Evolutionary conservation across 2,888 invertebrate species (phyloP), one percentile per base, ranked within the genome.

Genomic region (Agrochola litura): DNA sequence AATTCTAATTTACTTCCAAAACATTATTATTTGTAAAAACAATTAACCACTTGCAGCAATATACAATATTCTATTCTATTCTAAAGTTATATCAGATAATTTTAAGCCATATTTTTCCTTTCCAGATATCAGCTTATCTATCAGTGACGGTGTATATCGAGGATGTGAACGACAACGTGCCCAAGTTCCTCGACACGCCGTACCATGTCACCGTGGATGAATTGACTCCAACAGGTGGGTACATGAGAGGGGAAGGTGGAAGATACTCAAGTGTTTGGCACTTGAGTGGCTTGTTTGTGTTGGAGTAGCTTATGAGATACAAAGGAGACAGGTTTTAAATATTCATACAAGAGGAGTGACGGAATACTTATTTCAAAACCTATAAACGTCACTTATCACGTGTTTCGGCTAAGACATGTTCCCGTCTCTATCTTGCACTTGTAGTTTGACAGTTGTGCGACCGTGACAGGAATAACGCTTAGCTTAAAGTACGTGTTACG

Each of bases 61-160:
- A 22, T 9, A 54, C 22, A 22, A 54, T 54, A 22, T 54, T 52
- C 52, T 52, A 52, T 52, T 22, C 2, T 52, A 52, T 52, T 52
- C 19, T 19, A 22, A 58, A 58, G 25, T 14, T 58, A 6, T 25
- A 16, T 49, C 49, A 52, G 22, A 5, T 6, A 30, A 16, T 49
- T 52, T 22, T 2, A 30, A 16, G 9, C 37, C 16, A 46, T 37
- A n/a, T 49, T 72, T 56, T 19, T 43, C n/a, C 10, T 41, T 37
- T 85, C 0, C 95, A 98, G 98, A 98, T 98, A 90, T 98, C 98
- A 75, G 98, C 98, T 70, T 98, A 98, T 88, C 96, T 99, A 41
- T 98, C 98, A 3, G 98, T 98, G 84, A 99, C 98, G 8, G 98
- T 99, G 9, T 99, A 99, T 93, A 98, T 99, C 10, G 98, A 99